Base-by-base conservation (phyloP, 2,113 vertebrate genomes). In the Pteronura brasiliensis region DNA sequence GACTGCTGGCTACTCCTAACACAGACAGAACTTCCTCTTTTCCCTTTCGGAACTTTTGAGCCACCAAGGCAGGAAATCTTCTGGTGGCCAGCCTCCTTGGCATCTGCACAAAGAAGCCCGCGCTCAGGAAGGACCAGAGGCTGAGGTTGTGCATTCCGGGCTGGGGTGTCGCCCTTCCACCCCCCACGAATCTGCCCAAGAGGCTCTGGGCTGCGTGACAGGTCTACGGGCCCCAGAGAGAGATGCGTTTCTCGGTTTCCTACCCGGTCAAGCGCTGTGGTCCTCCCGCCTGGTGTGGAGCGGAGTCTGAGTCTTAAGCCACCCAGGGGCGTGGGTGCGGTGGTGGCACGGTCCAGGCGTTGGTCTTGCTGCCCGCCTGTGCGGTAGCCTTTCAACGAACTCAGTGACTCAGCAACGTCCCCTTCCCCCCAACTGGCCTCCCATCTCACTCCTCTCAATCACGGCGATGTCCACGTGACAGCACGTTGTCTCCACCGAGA, bases 401-500 rank as follows among this genome's bases (percentile, higher is more conserved):
- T 97, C 61, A 74, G 95, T 96, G 96, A 96, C 98, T 97, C 96
- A 98, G 97, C 90, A 71, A 95, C 13, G 8, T 89, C 85, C 89
- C 95, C 90, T 90, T 76, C 81, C 93, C 92, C 92, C 86, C 85
- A 69, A 11, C 39, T 76, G 47, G 65, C 52, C 77, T 95, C 90
- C 76, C 69, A 21, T 88, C 69, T 81, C 88, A 71, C 67, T 96
- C 85, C 94, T 97, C 95, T 97, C 97, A 83, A 9, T 79, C 3
- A 2, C 95, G 86, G 36, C 7, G 52, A 97, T 93, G 95, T 91
- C 90, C 96, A 95, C 96, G 95, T 98, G 98, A 98, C 98, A 97
- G 97, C 87, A 84, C 8, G 83, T 82, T 93, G 95, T 98, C 92
- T 98, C 98, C 97, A 98, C 84, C 0, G 93, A 98, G 98, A 98